A percentile compares a stretch with the other conserved stretches of the same genome.
phyloP scores from a whole-genome alignment of 2,888 invertebrate genomes.

The Crossocerus cetratus region DNA sequence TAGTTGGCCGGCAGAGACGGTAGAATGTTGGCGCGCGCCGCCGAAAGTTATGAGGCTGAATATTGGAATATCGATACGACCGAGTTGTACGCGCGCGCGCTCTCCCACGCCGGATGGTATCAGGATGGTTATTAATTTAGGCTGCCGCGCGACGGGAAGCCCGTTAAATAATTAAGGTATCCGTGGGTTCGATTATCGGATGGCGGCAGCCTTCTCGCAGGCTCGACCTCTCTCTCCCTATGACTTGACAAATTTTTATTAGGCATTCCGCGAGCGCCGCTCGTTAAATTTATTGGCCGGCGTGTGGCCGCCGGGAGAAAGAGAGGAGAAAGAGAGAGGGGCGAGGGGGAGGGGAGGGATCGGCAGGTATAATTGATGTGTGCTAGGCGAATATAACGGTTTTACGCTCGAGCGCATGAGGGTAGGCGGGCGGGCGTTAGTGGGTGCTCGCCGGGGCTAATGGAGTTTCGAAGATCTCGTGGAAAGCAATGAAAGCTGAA shows the following conservation, averaged over 20 bases:
- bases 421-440: no score
- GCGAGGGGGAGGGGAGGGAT: neutral
- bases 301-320: neutral
- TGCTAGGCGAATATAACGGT: slow-evolving; percentile 35
- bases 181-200: neutral
- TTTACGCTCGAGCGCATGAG: slow-evolving; percentile 34
- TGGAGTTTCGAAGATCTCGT: slow-evolving; percentile 57
- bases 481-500: slow-evolving; percentile 57
- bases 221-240: neutral
- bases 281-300: neutral
- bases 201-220: neutral
- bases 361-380: slow-evolving; percentile 28
- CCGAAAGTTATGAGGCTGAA: slow-evolving; percentile 39
- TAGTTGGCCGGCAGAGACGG: no score
- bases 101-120: neutral
- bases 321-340: no score
- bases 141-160: neutral
- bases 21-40: slow-evolving; percentile 44
- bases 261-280: neutral
- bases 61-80: slow-evolving; percentile 8
- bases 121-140: neutral
- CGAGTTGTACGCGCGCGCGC: neutral
- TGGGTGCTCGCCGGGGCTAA: slow-evolving; percentile 36
- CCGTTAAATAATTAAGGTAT: slow-evolving; percentile 2
- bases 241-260: slow-evolving; percentile 5